A percentile compares a stretch with the other conserved stretches of the same genome.
These are phyloP conservation scores for Prinia subflava DNA, from an alignment of 2,113 vertebrate genomes.

Conservation along the genomic window DNA sequence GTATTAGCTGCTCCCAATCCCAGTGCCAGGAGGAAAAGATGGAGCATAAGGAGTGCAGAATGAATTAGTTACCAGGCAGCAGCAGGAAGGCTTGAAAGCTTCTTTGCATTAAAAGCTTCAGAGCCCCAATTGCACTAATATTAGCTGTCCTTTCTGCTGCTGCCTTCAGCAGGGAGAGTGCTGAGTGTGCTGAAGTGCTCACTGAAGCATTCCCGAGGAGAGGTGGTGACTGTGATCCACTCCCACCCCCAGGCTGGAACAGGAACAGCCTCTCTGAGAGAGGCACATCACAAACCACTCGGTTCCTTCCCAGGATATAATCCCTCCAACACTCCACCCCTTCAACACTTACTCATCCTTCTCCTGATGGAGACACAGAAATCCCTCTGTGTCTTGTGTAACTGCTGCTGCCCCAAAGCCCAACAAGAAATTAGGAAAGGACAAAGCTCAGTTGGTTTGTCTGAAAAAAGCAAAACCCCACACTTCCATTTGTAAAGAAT, in stretches of 20 bases:
- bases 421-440: background rate
- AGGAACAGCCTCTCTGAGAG: slow-evolving; percentile 6
- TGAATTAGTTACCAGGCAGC: slow-evolving; percentile 23
- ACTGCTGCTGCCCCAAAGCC: background rate
- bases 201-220: background rate
- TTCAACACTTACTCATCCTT: slow-evolving; percentile 62
- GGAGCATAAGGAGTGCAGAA: background rate
- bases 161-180: slow-evolving; percentile 17
- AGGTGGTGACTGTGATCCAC: background rate
- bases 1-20: background rate
- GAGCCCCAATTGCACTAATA: background rate
- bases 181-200: background rate
- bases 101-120: background rate
- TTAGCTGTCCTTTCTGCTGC: slow-evolving; percentile 9
- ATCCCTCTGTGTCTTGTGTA: background rate
- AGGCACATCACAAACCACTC: background rate
- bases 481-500: background rate
- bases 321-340: slow-evolving; percentile 37
- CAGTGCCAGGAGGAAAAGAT: background rate
- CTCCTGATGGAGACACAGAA: slow-evolving; percentile 21
- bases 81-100: background rate
- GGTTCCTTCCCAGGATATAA: slow-evolving; percentile 13
- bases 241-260: slow-evolving; percentile 13
- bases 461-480: background rate
- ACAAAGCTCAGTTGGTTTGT: background rate